Evolutionary conservation across 2,113 vertebrate species (phyloP).

Genomic region (Hystrix cristata): DNA sequence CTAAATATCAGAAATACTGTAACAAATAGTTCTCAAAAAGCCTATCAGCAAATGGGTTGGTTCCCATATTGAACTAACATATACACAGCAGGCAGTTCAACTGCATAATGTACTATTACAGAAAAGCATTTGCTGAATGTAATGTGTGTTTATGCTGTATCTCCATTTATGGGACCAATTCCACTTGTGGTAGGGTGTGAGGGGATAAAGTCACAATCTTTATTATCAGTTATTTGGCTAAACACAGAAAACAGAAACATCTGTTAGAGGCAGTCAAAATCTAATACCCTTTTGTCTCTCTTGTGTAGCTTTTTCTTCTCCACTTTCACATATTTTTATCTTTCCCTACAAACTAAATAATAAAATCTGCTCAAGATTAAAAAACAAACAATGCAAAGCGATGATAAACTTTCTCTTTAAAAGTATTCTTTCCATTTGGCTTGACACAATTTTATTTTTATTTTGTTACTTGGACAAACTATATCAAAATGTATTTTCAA

Average conservation of each 20-base stretch:
- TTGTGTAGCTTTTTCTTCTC: not conserved
- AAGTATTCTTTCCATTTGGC: too few species aligned
- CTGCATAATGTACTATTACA: not conserved
- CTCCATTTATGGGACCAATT: not conserved
- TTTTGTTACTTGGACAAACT: too few species aligned
- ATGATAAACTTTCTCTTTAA: too few species aligned
- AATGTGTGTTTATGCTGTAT: not conserved
- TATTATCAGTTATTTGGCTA: not conserved
- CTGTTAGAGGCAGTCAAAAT: not conserved
- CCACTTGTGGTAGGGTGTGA: not conserved
- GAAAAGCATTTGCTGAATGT: not conserved
- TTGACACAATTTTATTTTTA: too few species aligned
- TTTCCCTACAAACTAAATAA: too few species aligned
- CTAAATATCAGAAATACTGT: not conserved
- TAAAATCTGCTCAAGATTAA: too few species aligned
- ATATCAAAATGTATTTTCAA: too few species aligned
- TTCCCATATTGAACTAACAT: not conserved
- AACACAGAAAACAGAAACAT: not conserved
- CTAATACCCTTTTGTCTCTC: not conserved
- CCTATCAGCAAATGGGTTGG: not conserved
- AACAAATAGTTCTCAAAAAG: not conserved
- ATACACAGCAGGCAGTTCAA: not conserved
- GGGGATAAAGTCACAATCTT: not conserved
- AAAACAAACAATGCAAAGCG: too few species aligned
- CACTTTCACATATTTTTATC: not conserved